A percentile compares a stretch with the other conserved stretches of the same genome.
These are phyloP conservation scores for Eriosoma lanigerum DNA, from an alignment of 1,140 invertebrate species.

Conservation along the genomic window DNA sequence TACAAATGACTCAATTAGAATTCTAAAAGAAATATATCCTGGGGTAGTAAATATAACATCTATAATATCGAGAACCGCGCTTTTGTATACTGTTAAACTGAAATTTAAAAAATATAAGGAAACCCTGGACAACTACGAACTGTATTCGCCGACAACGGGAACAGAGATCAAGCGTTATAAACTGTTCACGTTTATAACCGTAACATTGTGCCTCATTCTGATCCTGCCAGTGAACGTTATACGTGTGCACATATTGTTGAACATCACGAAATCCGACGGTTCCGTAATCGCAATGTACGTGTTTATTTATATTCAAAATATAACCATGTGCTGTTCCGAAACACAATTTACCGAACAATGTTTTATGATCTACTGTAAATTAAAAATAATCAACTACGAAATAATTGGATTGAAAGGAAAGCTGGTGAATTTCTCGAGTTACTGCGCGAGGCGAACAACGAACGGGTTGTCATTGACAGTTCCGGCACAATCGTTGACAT, in stretches of 20 bases:
- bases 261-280: not conserved
- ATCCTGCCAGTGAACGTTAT: not conserved
- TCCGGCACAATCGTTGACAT: not conserved
- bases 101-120: not conserved
- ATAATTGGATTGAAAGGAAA: not conserved
- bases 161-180: not conserved
- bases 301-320: not conserved
- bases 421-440: not conserved
- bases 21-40: not conserved
- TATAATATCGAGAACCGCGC: not conserved
- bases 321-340: constrained; percentile 5
- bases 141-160: not conserved
- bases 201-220: not conserved
- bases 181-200: not conserved
- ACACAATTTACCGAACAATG: not conserved
- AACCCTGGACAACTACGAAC: not conserved
- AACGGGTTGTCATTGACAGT: too few species aligned
- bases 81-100: not conserved
- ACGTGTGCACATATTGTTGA: not conserved
- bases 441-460: too few species aligned
- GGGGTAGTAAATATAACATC: not conserved
- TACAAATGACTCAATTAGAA: not conserved
- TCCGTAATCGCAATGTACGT: not conserved
- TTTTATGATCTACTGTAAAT: not conserved
- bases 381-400: not conserved